phyloP scores from a whole-genome alignment of 2,113 vertebrate species.

The Thamnophis sirtalis region DNA sequence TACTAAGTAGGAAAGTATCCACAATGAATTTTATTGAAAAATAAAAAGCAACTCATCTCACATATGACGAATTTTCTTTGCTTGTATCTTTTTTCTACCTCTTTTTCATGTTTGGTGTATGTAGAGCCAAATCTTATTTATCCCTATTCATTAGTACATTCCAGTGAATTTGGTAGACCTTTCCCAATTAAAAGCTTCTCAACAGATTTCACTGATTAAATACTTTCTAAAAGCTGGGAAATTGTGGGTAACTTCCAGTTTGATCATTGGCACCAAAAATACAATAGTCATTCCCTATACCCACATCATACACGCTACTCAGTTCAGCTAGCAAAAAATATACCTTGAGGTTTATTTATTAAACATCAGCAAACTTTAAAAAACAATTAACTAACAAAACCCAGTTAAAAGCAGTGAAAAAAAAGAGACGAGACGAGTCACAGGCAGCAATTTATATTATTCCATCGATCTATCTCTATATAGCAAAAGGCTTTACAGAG shows the following conservation, averaged over 20 bases:
- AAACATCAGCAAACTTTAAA: neutral
- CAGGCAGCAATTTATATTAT: neutral
- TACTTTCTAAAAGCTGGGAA: neutral
- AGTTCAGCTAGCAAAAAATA: neutral
- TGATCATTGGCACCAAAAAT: neutral
- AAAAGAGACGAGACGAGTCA: neutral
- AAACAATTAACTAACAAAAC: neutral
- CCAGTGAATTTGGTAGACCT: neutral
- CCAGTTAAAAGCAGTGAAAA: neutral
- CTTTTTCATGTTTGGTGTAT: neutral
- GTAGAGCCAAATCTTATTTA: neutral
- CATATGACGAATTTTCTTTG: neutral
- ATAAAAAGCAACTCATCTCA: neutral
- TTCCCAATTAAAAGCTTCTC: neutral
- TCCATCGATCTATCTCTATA: neutral
- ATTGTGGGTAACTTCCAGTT: neutral
- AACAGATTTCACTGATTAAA: neutral
- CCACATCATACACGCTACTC: neutral
- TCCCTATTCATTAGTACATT: neutral
- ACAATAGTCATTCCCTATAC: neutral
- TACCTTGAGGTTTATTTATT: neutral
- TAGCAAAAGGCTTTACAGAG: neutral
- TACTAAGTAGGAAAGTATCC: neutral
- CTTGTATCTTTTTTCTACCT: neutral
- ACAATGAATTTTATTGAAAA: neutral